These are phyloP conservation scores for Pachypsylla venusta DNA, from an alignment of 1,140 invertebrate species.

Conservation along the genomic window DNA sequence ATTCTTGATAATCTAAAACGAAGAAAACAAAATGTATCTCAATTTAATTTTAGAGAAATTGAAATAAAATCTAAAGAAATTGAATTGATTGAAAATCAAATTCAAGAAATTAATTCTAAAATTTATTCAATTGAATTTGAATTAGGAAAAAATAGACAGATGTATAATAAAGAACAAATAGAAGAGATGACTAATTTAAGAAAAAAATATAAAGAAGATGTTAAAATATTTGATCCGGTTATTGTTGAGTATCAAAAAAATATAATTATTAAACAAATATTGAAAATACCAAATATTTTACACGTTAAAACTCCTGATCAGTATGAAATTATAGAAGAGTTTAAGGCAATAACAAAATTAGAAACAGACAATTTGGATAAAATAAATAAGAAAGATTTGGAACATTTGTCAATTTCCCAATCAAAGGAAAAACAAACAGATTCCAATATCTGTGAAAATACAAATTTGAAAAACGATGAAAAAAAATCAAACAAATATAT, in stretches of 20 bases:
- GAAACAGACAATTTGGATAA: conserved; percentile 31
- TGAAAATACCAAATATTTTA: conserved; percentile 47
- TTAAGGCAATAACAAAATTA: conserved; percentile 31
- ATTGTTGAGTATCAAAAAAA: conserved; percentile 44
- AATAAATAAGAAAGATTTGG: conserved; percentile 37
- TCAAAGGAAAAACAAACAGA: no score
- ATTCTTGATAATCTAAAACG: conserved; percentile 34
- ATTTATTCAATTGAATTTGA: conserved; percentile 28
- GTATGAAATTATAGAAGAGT: conserved; percentile 27
- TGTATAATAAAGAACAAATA: conserved; percentile 34
- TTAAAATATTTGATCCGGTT: conserved; percentile 38
- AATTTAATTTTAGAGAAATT: conserved; percentile 29
- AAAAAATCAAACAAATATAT: conserved; percentile 38
- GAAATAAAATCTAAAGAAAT: conserved; percentile 34
- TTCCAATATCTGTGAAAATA: no score
- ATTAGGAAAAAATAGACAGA: conserved; percentile 29
- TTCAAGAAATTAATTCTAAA: conserved; percentile 31
- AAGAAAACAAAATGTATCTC: conserved; percentile 33
- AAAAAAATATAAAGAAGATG: conserved; percentile 40
- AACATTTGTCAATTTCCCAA: no score
- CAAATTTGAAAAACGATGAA: no score
- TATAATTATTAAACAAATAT: conserved; percentile 35
- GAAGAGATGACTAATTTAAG: conserved; percentile 27
- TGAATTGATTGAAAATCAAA: conserved; percentile 33
- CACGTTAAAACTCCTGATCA: conserved; percentile 41